phyloP scores from a whole-genome alignment of 1,140 invertebrate genomes.

The Papilio machaon region DNA sequence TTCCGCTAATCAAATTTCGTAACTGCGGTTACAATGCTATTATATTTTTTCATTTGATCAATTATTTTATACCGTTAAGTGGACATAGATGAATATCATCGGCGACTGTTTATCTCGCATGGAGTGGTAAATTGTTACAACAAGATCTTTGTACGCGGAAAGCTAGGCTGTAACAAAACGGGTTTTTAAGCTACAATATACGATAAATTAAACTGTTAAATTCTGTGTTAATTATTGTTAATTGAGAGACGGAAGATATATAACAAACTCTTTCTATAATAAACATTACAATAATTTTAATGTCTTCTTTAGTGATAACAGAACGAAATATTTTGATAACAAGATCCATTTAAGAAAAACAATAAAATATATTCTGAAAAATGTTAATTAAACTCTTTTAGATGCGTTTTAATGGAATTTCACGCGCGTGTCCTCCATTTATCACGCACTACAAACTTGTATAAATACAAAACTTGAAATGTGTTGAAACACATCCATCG shows the following conservation, averaged over 20 bases:
- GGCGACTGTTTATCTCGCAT: constrained; percentile 45
- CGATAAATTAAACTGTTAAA: too few species aligned
- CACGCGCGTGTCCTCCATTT: constrained; percentile 19
- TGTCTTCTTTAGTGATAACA: background rate
- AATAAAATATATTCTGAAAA: background rate
- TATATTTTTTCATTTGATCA: constrained; percentile 74
- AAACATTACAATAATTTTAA: too few species aligned
- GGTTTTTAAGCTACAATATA: background rate
- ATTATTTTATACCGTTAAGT: constrained; percentile 79
- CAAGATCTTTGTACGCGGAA: background rate
- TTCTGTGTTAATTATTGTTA: too few species aligned
- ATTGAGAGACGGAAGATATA: too few species aligned
- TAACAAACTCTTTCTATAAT: too few species aligned
- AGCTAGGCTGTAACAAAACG: background rate
- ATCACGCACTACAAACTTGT: constrained; percentile 21
- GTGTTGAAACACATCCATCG: background rate
- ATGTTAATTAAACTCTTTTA: constrained; percentile 22
- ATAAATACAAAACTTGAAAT: constrained; percentile 32
- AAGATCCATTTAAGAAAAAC: constrained; percentile 9
- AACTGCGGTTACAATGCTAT: constrained; percentile 79
- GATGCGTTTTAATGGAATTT: constrained; percentile 22
- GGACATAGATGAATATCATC: constrained; percentile 59
- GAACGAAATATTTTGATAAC: background rate
- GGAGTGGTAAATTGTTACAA: constrained; percentile 31
- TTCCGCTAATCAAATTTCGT: constrained; percentile 82